Percentiles rank a stretch among this genome's conserved stretches.
These are phyloP conservation scores for Pycnonotus jocosus DNA, from an alignment of 2,113 vertebrate genomes.

Conservation along the genomic window DNA sequence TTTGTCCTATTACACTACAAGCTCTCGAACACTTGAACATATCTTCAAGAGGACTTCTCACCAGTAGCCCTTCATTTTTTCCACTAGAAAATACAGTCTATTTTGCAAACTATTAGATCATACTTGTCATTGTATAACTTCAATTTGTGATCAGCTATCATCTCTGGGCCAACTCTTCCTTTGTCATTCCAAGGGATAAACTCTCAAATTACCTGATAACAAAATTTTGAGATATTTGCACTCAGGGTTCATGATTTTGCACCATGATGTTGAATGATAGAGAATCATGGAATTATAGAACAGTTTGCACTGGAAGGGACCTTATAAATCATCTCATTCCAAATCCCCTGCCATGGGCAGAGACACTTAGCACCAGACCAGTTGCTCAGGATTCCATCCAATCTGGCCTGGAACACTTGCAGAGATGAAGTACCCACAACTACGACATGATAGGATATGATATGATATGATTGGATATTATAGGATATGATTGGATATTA, in stretches of 20 bases:
- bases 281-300: too few species aligned
- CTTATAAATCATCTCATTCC: background rate
- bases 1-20: background rate
- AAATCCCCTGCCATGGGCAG: background rate
- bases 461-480: background rate
- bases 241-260: background rate
- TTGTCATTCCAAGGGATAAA: background rate
- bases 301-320: background rate
- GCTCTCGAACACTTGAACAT: background rate
- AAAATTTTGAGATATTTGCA: background rate
- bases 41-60: background rate
- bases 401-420: background rate
- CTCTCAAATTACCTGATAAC: background rate
- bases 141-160: rapidly evolving
- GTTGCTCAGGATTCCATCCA: background rate
- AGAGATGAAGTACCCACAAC: background rate
- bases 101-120: background rate
- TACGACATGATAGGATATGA: background rate
- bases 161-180: background rate
- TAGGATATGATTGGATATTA: background rate
- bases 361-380: background rate
- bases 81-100: background rate
- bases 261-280: rapidly evolving
- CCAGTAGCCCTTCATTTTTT: background rate
- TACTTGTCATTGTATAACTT: background rate